Evolutionary conservation across 1,140 invertebrate genomes (phyloP).

Genomic region (Pinna nobilis): DNA sequence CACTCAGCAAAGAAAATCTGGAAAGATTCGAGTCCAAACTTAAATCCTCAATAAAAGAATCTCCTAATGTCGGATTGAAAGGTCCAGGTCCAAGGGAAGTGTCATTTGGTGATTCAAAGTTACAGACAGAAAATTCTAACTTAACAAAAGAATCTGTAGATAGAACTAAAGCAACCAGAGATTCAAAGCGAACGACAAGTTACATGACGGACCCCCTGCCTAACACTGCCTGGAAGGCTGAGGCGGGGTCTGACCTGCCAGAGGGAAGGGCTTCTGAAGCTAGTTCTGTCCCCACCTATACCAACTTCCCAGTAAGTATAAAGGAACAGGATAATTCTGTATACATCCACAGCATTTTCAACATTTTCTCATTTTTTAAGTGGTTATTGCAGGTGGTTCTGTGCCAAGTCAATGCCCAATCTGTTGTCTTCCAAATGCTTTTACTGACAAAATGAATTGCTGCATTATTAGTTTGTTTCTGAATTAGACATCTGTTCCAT

Average conservation of each 20-base stretch:
- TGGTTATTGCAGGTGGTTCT: too few relatives aligned
- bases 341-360: too few relatives aligned
- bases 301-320: conserved; percentile 62
- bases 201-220: conserved; percentile 21
- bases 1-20: conserved; percentile 37
- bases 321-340: not conserved
- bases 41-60: conserved; percentile 51
- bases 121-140: not conserved
- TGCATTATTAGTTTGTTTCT: too few relatives aligned
- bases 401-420: too few relatives aligned
- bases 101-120: conserved; percentile 55
- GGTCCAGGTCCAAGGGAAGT: conserved; percentile 45
- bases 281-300: conserved; percentile 65
- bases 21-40: conserved; percentile 40
- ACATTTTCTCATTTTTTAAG: too few relatives aligned
- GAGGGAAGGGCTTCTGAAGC: conserved; percentile 61
- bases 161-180: conserved; percentile 31
- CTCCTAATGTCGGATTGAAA: conserved; percentile 5
- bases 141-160: not conserved
- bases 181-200: conserved; percentile 33
- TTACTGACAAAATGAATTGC: too few relatives aligned
- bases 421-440: too few relatives aligned
- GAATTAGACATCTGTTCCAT: too few relatives aligned
- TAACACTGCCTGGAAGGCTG: conserved; percentile 56
- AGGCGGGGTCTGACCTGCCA: conserved; percentile 57